phyloP scores from a whole-genome alignment of 2,113 vertebrate genomes.

The Clarias macrocephalus region DNA sequence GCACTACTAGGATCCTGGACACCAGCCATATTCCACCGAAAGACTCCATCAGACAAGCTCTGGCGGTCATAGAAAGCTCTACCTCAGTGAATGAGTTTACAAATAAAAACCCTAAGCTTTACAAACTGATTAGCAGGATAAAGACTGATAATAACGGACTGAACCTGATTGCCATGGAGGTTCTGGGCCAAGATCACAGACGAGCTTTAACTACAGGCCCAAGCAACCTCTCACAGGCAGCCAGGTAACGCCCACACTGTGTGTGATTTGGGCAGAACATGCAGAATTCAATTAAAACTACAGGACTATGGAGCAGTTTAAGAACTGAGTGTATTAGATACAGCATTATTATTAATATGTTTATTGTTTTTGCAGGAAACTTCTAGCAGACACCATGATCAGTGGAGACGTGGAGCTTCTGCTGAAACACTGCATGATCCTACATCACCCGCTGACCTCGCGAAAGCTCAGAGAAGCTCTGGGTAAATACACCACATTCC shows the following conservation, averaged over 20 bases:
- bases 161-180: constrained; percentile 33
- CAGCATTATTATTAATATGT: not conserved
- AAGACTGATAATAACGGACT: constrained; percentile 13
- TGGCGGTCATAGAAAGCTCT: not conserved
- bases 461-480: constrained; percentile 13
- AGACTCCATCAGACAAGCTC: constrained; percentile 26
- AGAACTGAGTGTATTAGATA: not conserved
- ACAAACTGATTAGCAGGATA: constrained; percentile 28
- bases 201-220: constrained; percentile 24
- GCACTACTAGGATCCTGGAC: not conserved
- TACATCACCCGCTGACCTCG: constrained; percentile 28
- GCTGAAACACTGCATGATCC: constrained; percentile 35
- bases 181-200: constrained; percentile 28
- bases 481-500: too few relatives aligned
- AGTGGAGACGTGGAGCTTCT: constrained; percentile 32
- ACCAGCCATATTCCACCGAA: constrained; percentile 36
- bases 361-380: constrained; percentile 5
- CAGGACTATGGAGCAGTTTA: not conserved
- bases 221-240: constrained; percentile 11
- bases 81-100: not conserved
- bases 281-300: not conserved
- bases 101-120: constrained; percentile 24
- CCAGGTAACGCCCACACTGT: constrained; percentile 2
- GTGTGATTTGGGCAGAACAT: too few relatives aligned
- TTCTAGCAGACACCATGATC: constrained; percentile 21